A percentile compares a stretch with the other conserved stretches of the same genome.
phyloP scores from a whole-genome alignment of 1,140 invertebrate species.

The Bombus ignitus region DNA sequence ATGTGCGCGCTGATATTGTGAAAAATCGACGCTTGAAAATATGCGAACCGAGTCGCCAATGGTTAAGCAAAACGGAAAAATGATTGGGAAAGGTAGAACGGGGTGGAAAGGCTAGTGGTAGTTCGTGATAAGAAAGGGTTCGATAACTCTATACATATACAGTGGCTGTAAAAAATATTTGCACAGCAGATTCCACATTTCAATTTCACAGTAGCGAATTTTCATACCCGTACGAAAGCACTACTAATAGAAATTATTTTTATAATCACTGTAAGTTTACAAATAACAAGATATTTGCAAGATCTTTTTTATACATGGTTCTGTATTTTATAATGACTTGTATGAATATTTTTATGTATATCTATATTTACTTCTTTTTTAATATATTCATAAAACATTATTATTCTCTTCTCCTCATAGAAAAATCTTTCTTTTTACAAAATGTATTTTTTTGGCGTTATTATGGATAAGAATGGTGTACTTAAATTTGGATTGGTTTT shows the following conservation, averaged over 20 bases:
- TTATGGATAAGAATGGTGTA: too few relatives aligned
- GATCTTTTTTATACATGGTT: neutral
- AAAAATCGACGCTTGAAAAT: slow-evolving; percentile 22
- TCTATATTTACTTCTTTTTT: neutral
- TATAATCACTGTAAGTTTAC: neutral
- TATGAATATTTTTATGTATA: too few relatives aligned
- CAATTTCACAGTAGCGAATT: too few relatives aligned
- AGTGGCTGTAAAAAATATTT: too few relatives aligned
- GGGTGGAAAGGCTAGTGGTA: neutral
- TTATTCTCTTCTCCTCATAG: neutral
- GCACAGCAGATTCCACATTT: too few relatives aligned
- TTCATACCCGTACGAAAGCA: too few relatives aligned
- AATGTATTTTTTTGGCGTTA: too few relatives aligned
- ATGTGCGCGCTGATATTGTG: slow-evolving; percentile 3
- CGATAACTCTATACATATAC: neutral
- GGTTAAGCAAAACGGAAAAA: neutral
- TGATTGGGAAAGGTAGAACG: neutral
- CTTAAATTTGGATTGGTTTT: too few relatives aligned
- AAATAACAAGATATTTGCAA: neutral
- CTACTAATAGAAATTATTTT: too few relatives aligned
- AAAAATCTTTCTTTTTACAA: too few relatives aligned
- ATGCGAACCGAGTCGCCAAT: neutral
- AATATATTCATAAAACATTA: neutral
- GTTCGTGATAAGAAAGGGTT: neutral
- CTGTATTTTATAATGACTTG: neutral